Conservation (phyloP, 2,888 invertebrate genomes). For the Heteromurus nitidus region DNA sequence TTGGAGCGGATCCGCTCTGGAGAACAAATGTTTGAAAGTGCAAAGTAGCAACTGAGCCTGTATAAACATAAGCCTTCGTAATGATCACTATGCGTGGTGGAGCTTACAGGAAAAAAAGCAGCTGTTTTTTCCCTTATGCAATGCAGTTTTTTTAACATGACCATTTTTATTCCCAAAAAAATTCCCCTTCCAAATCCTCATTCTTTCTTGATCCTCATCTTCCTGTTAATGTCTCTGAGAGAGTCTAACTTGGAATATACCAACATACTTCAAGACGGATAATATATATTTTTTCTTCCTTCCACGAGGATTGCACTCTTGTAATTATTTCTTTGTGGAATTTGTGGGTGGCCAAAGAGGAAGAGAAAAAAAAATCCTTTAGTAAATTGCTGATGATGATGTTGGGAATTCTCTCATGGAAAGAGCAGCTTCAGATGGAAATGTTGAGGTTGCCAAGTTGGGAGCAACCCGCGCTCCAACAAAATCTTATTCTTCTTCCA, state of each 20-base stretch:
- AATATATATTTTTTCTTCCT: background rate
- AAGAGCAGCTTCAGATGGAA: too few relatives aligned
- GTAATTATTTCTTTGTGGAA: background rate
- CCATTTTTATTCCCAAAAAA: background rate
- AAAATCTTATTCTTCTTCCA: too few relatives aligned
- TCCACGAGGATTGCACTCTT: background rate
- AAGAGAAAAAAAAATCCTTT: background rate
- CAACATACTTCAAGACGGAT: background rate
- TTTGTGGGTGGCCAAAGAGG: constrained; percentile 19
- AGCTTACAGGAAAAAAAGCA: background rate
- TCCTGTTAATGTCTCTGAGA: constrained; percentile 5
- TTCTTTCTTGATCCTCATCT: constrained; percentile 4
- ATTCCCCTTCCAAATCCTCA: background rate
- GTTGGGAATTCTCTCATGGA: background rate
- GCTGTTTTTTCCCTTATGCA: background rate
- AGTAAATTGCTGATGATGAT: background rate
- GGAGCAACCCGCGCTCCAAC: too few relatives aligned
- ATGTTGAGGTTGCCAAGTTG: background rate
- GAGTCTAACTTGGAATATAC: background rate
- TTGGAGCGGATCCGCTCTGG: background rate
- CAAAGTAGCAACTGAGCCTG: constrained; percentile 10
- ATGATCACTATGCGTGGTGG: background rate
- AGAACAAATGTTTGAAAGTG: constrained; percentile 7
- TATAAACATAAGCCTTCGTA: background rate
- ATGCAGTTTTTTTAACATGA: background rate